Evolutionary conservation across 2,113 vertebrate genomes (phyloP), one percentile per base, ranked within the genome.

Genomic region (Oenanthe melanoleuca): DNA sequence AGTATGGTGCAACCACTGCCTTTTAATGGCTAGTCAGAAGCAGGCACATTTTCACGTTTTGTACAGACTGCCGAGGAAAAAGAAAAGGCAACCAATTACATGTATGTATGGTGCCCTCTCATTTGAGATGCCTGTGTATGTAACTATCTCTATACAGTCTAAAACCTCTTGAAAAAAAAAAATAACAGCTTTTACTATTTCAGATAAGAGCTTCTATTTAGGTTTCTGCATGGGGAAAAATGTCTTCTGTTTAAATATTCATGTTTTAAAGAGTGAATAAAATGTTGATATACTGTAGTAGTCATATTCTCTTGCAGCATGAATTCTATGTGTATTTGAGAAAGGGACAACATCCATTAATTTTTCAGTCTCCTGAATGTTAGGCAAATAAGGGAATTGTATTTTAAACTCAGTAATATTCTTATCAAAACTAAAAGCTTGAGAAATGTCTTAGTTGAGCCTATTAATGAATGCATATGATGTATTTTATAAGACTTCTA

Each of bases 61-160:
- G 97, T 97, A 91, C 97, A 97, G 98, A 96, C 97, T 97, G 96
- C 97, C 34, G 95, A 96, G 95, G 97, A 96, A 98, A 96, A 97
- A 98, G 97, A 97, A 97, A 98, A 98, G 98, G 98, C 98, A 97
- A 94, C 98, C 98, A 99, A 99, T 99, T 99, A 98, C 97, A 98
- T 97, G 97, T 96, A 97, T 97, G 97, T 97, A 92, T 95, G 97
- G 97, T 98, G 98, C 98, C 97, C 98, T 98, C 98, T 97, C 97
- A 96, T 98, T 97, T 98, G 96, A 98, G 96, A 97, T 97, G 95
- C 96, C 96, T 80, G 91, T 93, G 95, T 97, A 87, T 94, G 94
- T 97, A 97, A 98, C 97, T 96, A 96, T 98, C 97, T 98, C 97
- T 97, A 78, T 95, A 96, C 90, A 96, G 97, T 95, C 95, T 96